These are phyloP conservation scores for Hippocampus zosterae DNA, from an alignment of 2,113 vertebrate species.

Conservation along the genomic window DNA sequence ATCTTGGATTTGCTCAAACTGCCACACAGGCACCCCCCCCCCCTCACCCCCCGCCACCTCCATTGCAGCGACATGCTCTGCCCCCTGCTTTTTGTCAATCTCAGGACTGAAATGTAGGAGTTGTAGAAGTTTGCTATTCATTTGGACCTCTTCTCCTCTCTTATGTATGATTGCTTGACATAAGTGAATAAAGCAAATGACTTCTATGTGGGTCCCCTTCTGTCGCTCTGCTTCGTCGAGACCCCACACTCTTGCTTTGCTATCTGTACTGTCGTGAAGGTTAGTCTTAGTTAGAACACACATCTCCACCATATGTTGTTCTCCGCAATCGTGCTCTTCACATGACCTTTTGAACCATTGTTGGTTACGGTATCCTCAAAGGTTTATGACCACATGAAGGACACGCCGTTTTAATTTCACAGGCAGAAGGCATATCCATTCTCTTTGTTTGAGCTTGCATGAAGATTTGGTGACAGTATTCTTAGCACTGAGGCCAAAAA, in stretches of 20 bases:
- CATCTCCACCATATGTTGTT: constrained; percentile 51
- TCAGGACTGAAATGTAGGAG: constrained; percentile 72
- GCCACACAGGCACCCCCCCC: constrained; percentile 49
- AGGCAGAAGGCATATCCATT: neutral
- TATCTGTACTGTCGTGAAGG: constrained; percentile 26
- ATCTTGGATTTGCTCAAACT: constrained; percentile 68
- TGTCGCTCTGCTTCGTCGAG: constrained; percentile 18
- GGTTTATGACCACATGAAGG: neutral
- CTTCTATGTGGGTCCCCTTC: constrained; percentile 45
- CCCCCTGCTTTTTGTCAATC: constrained; percentile 69
- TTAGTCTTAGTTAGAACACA: constrained; percentile 49
- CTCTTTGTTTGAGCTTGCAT: neutral
- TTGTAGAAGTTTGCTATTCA: constrained; percentile 66
- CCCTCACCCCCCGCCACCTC: constrained; percentile 33
- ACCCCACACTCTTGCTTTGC: neutral
- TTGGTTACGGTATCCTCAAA: neutral
- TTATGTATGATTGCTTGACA: constrained; percentile 71
- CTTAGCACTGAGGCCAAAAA: constrained; percentile 22
- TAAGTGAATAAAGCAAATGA: constrained; percentile 71
- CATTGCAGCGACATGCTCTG: constrained; percentile 53
- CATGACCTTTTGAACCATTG: constrained; percentile 29
- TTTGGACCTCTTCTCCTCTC: constrained; percentile 64
- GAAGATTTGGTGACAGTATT: constrained; percentile 17
- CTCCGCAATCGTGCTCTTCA: constrained; percentile 44
- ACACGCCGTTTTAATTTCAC: neutral